phyloP scores from a whole-genome alignment of 2,888 invertebrate species.

The Strigamia crassipes region DNA sequence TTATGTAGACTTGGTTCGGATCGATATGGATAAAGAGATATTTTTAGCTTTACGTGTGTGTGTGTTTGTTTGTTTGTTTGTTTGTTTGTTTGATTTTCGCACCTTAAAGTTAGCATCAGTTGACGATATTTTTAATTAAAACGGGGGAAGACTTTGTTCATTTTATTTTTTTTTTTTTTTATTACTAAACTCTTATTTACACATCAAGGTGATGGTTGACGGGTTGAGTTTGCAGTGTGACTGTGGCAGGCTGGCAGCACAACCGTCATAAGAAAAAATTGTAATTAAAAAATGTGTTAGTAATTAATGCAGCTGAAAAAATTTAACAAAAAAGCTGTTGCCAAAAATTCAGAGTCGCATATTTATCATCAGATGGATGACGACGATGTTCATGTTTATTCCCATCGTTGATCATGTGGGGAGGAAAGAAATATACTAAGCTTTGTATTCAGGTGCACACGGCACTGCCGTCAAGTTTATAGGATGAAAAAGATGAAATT shows the following conservation, averaged over 20 bases:
- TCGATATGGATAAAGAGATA: constrained; percentile 32
- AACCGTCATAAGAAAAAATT: too few species aligned
- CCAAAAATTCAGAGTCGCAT: neutral
- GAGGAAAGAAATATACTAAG: neutral
- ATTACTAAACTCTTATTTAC: too few species aligned
- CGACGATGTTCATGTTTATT: neutral
- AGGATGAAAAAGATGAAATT: too few species aligned
- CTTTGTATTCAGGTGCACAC: neutral
- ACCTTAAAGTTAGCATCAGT: neutral
- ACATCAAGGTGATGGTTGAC: too few species aligned
- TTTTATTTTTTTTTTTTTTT: too few species aligned
- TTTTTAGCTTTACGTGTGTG: constrained; percentile 38
- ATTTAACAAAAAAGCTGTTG: too few species aligned
- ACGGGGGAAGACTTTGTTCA: too few species aligned
- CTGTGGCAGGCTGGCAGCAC: too few species aligned
- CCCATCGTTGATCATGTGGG: neutral
- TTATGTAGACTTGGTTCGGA: constrained; percentile 5
- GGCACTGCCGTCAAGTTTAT: neutral
- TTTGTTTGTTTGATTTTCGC: neutral
- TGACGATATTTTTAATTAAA: neutral
- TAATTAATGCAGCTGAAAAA: neutral
- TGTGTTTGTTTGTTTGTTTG: neutral
- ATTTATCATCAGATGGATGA: neutral
- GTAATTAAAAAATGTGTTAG: too few species aligned
- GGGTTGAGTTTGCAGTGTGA: too few species aligned